Percentiles rank a stretch among this genome's conserved stretches.
phyloP scores from a whole-genome alignment of 2,797 vertebrate species.

The Nyctibius grandis region DNA sequence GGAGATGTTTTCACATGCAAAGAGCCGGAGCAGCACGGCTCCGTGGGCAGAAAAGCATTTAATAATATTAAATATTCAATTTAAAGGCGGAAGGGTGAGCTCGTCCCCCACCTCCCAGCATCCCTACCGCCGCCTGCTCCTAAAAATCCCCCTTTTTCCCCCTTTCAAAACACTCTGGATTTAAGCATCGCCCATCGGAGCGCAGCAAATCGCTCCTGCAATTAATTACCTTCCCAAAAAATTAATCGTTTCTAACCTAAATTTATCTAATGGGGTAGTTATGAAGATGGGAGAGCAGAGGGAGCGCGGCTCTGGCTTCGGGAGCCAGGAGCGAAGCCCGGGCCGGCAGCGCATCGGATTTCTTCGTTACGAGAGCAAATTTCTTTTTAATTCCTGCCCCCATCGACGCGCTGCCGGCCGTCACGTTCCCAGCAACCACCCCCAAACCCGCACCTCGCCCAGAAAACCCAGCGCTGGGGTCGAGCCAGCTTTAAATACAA shows the following conservation, averaged over 20 bases:
- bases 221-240: not conserved
- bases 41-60: not conserved
- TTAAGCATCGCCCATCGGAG: not conserved
- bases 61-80: not conserved
- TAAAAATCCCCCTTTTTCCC: not conserved
- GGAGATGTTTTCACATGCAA: not conserved
- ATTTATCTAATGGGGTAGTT: not conserved
- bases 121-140: not conserved
- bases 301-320: not conserved
- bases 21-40: not conserved
- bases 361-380: not conserved
- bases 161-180: not conserved
- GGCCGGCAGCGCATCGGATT: not conserved
- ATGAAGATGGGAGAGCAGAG: not conserved
- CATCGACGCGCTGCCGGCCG: conserved; percentile 7
- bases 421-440: conserved; percentile 17
- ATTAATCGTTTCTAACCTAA: not conserved
- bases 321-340: not conserved
- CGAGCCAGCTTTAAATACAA: too few species aligned
- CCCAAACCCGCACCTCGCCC: not conserved
- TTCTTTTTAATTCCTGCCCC: conserved; percentile 23
- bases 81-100: rapidly evolving
- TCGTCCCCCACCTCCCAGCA: not conserved
- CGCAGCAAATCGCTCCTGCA: not conserved
- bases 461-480: not conserved